Base-by-base conservation (phyloP, 2,113 vertebrate species). In the pig (Sus scrofa) region DNA sequence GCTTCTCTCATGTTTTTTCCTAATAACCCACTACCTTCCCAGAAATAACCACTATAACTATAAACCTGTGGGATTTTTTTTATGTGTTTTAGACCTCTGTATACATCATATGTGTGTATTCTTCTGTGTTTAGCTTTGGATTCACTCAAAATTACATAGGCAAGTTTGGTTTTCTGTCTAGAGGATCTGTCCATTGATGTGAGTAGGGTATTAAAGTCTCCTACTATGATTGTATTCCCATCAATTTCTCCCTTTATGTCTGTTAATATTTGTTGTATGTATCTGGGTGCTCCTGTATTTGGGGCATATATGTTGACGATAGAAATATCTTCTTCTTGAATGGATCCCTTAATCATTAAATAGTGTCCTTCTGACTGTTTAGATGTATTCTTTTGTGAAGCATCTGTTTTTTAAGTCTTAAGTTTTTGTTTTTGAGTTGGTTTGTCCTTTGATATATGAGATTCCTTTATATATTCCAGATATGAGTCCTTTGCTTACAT, bases 381-480 rank as follows among this genome's bases (percentile, higher is more conserved):
- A 58, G 39, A 24, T 82, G 39, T 56, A 44, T 83, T 65, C 39
- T 65, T 91, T 92, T 84, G 39, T 74, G 58, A 83, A 24, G 6
- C 8, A n/a, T 63, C 32, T 63, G 7, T 70, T 60, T n/a, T 70
- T 60, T n/a, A 62, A 37, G 6, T 74, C 32, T 65, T 37, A n/a
- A 7, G 37, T 62, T 73, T 71, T 62, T 83, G 15, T 89, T 44
- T 73, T 62, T 81, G 12, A 26, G 22, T 73, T 83, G 39, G 39
- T 62, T 12, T 65, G 5, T 74, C 18, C 81, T 84, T 90, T 37
- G 32, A 84, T 84, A 73, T 83, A 79, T 56, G n/a, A 75, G 34
- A 81, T 8, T 81, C 89, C 27, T 90, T 91, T 58, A 39, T 81
- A 70, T 84, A 65, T 84, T 92, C 39, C n/a, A 92, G n/a, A 11